Evolutionary conservation across 2,113 vertebrate genomes (phyloP).

Genomic region (Oxyruncus cristatus): DNA sequence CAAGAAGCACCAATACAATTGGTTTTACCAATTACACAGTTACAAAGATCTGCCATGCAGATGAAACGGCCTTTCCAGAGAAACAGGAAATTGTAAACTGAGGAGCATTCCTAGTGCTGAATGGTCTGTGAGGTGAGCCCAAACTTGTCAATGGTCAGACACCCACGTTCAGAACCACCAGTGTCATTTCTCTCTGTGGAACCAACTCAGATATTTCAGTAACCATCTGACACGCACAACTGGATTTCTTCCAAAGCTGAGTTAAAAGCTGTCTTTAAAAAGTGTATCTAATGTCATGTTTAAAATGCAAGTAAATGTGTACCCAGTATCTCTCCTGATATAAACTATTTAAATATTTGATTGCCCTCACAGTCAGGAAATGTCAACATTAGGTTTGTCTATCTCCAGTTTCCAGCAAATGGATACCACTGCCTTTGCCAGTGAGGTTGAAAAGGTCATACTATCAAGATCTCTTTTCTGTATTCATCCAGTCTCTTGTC

Average conservation of each 20-base stretch:
- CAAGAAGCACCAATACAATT: background rate
- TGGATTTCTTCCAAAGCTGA: background rate
- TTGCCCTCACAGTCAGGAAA: background rate
- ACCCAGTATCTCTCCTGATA: background rate
- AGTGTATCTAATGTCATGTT: background rate
- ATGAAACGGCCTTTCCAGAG: background rate
- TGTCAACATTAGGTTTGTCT: background rate
- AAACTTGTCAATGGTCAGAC: background rate
- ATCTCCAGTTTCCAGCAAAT: background rate
- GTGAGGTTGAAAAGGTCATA: background rate
- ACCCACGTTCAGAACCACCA: background rate
- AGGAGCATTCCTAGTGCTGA: background rate
- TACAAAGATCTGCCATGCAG: background rate
- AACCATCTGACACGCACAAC: background rate
- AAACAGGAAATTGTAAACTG: background rate
- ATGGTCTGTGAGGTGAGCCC: background rate
- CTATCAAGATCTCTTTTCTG: background rate
- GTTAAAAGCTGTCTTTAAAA: background rate
- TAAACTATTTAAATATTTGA: slow-evolving; percentile 16
- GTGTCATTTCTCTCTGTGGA: background rate
- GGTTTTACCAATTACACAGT: background rate
- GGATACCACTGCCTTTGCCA: background rate
- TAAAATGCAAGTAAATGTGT: background rate
- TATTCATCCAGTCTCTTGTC: background rate
- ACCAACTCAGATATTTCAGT: background rate